phyloP scores from a whole-genome alignment of 2,797 vertebrate species.

The Euphonia xanthogaster region DNA sequence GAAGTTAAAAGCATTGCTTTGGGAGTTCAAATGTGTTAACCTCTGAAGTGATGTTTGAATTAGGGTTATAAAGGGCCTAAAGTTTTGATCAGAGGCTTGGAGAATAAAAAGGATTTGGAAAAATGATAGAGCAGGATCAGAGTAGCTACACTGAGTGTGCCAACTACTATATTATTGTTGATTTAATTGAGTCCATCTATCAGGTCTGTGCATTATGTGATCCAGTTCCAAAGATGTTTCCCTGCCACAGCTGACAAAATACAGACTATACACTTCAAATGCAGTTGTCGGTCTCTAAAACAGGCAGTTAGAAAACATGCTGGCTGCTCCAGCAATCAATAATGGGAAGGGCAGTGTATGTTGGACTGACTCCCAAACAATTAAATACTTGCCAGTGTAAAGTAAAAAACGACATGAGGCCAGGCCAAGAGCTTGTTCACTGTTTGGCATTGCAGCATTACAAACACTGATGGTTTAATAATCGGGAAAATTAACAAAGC shows the following conservation, averaged over 20 bases:
- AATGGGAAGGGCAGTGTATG: constrained; percentile 60
- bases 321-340: constrained; percentile 62
- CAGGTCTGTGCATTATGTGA: constrained; percentile 61
- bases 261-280: constrained; percentile 63
- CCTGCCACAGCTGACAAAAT: constrained; percentile 69
- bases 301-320: constrained; percentile 56
- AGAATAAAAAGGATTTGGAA: constrained; percentile 39
- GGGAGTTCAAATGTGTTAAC: constrained; percentile 79
- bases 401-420: constrained; percentile 19
- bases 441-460: constrained; percentile 52
- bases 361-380: constrained; percentile 67
- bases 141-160: constrained; percentile 63
- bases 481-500: constrained; percentile 7
- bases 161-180: constrained; percentile 66
- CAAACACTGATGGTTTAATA: constrained; percentile 50
- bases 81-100: constrained; percentile 71
- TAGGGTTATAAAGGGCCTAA: constrained; percentile 71
- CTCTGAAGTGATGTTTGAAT: constrained; percentile 81
- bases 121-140: constrained; percentile 64
- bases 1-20: constrained; percentile 83
- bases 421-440: constrained; percentile 54
- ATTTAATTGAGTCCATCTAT: constrained; percentile 68
- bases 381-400: constrained; percentile 66
- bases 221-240: constrained; percentile 57
- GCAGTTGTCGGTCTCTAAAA: constrained; percentile 53